These are phyloP conservation scores for Oreocharis arfaki DNA, from an alignment of 2,113 vertebrate genomes.

Conservation along the genomic window DNA sequence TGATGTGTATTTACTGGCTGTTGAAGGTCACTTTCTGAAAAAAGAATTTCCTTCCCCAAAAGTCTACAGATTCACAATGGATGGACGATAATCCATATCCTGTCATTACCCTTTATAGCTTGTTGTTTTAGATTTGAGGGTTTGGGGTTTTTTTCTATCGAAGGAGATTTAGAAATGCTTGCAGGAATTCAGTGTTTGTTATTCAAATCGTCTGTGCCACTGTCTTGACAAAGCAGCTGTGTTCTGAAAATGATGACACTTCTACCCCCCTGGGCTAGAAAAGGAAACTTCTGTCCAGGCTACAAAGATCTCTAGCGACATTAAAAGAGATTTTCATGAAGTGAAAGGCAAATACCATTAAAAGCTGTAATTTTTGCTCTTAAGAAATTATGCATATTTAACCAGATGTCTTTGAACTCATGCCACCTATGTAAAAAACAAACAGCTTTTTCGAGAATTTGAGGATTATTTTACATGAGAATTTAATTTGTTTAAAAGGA, in stretches of 20 bases:
- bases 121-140: background rate
- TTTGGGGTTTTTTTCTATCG: background rate
- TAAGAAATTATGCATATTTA: slow-evolving; percentile 61
- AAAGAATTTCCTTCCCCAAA: background rate
- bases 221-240: slow-evolving; percentile 27
- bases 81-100: background rate
- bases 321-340: slow-evolving; percentile 44
- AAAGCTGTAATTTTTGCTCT: slow-evolving; percentile 51
- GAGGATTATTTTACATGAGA: slow-evolving; percentile 59
- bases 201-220: background rate
- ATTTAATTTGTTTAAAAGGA: slow-evolving; percentile 62
- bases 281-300: slow-evolving; percentile 19
- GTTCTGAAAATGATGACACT: slow-evolving; percentile 7
- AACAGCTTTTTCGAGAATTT: slow-evolving; percentile 56
- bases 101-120: background rate
- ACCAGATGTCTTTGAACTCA: slow-evolving; percentile 47
- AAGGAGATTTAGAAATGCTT: background rate
- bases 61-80: background rate
- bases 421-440: slow-evolving; percentile 39
- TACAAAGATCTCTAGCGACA: background rate
- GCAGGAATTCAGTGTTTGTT: background rate
- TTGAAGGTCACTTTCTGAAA: slow-evolving; percentile 8
- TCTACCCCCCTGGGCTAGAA: background rate
- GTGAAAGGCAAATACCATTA: slow-evolving; percentile 48
- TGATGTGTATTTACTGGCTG: background rate